Evolutionary conservation across 2,797 vertebrate genomes (phyloP).

Genomic region (Ctenopoma multispine): DNA sequence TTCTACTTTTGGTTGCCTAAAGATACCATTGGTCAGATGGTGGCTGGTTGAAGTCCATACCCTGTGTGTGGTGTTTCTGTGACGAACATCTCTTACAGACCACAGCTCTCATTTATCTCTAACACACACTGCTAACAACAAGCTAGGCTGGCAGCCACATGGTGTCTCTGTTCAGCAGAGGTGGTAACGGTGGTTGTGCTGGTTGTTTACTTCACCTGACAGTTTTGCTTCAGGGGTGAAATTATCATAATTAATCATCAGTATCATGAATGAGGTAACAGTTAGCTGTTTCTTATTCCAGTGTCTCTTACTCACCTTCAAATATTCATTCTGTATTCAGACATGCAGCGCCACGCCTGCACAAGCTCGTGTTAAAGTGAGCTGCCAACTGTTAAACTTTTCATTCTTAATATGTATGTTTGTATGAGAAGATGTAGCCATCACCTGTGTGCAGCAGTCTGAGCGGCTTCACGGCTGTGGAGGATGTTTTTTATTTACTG

Average conservation of each 20-base stretch:
- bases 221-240: neutral
- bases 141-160: slow-evolving; percentile 2
- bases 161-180: slow-evolving; percentile 36
- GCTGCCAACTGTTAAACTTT: neutral
- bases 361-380: neutral
- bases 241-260: neutral
- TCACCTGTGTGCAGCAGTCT: neutral
- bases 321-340: neutral
- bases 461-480: no score
- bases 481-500: neutral
- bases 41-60: slow-evolving; percentile 21
- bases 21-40: slow-evolving; percentile 21
- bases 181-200: neutral
- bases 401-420: neutral
- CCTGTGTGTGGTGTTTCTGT: slow-evolving; percentile 1
- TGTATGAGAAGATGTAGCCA: neutral
- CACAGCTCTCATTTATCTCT: neutral
- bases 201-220: neutral
- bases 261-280: neutral
- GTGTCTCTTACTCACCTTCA: neutral
- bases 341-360: no score
- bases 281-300: neutral
- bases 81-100: neutral
- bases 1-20: neutral
- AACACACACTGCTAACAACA: slow-evolving; percentile 1